Percentiles rank a stretch among this genome's conserved stretches.
Evolutionary conservation across 2,888 invertebrate genomes (phyloP).

Genomic region (Chouioia cunea): DNA sequence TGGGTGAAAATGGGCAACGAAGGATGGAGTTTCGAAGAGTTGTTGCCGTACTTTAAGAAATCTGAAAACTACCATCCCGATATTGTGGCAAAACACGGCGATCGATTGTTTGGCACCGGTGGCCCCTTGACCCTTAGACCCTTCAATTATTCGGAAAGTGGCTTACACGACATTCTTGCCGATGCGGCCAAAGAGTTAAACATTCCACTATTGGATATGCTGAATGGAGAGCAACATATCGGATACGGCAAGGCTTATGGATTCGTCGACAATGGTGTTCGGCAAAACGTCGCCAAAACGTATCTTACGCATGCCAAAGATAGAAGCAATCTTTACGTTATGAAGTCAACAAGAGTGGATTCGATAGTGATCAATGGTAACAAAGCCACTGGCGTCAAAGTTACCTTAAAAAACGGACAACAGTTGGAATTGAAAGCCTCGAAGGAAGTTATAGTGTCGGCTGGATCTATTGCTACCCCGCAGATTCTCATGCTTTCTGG

Average conservation of each 20-base stretch:
- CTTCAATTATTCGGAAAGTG: constrained; percentile 61
- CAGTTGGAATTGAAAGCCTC: constrained; percentile 64
- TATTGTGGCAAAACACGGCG: constrained; percentile 61
- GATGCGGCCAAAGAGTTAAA: constrained; percentile 70
- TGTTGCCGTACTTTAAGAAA: constrained; percentile 65
- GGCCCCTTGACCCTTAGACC: constrained; percentile 70
- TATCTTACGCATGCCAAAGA: constrained; percentile 68
- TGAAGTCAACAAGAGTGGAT: constrained; percentile 72
- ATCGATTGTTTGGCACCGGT: constrained; percentile 64
- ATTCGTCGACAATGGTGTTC: constrained; percentile 65
- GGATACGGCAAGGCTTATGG: constrained; percentile 71
- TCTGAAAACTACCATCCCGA: constrained; percentile 55
- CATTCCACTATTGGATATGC: constrained; percentile 60
- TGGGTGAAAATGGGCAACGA: constrained; percentile 75
- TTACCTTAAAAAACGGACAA: constrained; percentile 62
- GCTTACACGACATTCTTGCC: constrained; percentile 65
- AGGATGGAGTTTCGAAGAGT: constrained; percentile 73
- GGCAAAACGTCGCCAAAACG: constrained; percentile 68
- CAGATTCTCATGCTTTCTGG: constrained; percentile 80
- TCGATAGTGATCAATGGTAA: constrained; percentile 70
- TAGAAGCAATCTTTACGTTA: constrained; percentile 73
- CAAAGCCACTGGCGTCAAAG: constrained; percentile 67
- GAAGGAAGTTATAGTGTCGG: constrained; percentile 76
- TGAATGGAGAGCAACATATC: constrained; percentile 67
- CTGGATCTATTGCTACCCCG: constrained; percentile 77